phyloP scores from a whole-genome alignment of 2,888 invertebrate species.

The Copidosoma aretas region DNA sequence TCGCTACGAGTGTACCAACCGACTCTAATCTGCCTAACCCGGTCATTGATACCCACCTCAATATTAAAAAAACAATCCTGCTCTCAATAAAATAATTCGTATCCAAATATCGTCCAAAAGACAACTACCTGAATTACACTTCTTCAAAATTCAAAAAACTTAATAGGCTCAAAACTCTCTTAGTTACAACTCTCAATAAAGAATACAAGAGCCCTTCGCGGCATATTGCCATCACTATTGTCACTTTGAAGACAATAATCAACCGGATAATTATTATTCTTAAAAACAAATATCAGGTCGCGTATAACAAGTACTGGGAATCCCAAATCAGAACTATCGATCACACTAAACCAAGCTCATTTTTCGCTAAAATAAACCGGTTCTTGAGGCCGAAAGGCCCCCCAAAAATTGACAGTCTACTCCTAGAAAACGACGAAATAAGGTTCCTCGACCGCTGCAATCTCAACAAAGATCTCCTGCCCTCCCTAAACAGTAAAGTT shows the following conservation, averaged over 20 bases:
- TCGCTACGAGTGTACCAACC: neutral
- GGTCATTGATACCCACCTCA: neutral
- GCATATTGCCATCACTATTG: neutral
- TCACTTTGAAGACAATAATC: neutral
- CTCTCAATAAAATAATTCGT: neutral
- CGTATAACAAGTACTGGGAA: constrained; percentile 7
- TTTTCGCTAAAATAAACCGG: constrained; percentile 12
- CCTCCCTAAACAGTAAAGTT: too few species aligned
- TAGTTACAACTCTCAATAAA: neutral
- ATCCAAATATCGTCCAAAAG: constrained; percentile 15
- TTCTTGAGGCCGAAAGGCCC: neutral
- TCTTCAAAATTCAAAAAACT: constrained; percentile 11
- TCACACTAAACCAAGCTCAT: neutral
- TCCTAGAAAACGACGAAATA: neutral
- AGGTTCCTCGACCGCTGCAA: too few species aligned
- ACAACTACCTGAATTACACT: constrained; percentile 11
- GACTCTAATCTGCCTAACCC: constrained; percentile 10
- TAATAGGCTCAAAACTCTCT: constrained; percentile 8
- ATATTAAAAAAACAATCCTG: neutral
- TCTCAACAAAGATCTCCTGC: too few species aligned
- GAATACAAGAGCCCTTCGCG: neutral
- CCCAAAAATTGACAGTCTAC: neutral
- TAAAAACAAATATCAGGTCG: neutral
- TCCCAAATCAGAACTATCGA: neutral
- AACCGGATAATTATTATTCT: neutral